Evolutionary conservation across 2,888 invertebrate genomes (phyloP).

Genomic region (Nipponacmea schrenckii): DNA sequence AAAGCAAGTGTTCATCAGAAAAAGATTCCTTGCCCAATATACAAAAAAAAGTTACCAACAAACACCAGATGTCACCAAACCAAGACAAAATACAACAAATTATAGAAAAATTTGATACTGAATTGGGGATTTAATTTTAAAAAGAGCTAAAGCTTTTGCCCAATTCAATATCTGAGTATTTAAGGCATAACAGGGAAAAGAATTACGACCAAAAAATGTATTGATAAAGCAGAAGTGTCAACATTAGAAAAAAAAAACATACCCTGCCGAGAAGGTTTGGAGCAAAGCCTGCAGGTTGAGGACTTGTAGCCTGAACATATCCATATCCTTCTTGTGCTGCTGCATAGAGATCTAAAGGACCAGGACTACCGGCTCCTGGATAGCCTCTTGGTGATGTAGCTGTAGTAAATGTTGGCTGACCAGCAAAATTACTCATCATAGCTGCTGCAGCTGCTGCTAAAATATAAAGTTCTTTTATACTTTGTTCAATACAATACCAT

Average conservation of each 20-base stretch:
- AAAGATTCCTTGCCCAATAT: too few species aligned
- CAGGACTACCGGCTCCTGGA: conserved; percentile 92
- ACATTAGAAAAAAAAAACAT: neutral
- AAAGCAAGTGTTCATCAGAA: too few species aligned
- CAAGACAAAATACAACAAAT: too few species aligned
- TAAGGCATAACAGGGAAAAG: too few species aligned
- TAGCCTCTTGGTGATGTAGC: conserved; percentile 75
- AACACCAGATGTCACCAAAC: too few species aligned
- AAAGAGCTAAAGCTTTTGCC: too few species aligned
- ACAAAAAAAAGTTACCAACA: too few species aligned
- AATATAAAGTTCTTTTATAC: neutral
- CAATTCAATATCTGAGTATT: too few species aligned
- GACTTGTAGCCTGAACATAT: conserved; percentile 95
- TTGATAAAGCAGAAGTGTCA: too few species aligned
- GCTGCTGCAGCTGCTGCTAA: conserved; percentile 56
- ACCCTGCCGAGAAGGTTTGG: neutral
- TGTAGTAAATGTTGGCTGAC: conserved; percentile 69
- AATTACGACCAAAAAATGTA: too few species aligned
- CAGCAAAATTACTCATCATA: conserved; percentile 93
- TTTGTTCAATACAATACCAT: neutral
- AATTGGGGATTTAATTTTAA: too few species aligned
- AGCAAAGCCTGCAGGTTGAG: conserved; percentile 77
- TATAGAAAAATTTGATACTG: too few species aligned
- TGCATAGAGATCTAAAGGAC: conserved; percentile 92
- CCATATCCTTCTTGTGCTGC: conserved; percentile 79